Evolutionary conservation across 2,888 invertebrate genomes (phyloP).

Genomic region (Drosophila kuntzei): DNA sequence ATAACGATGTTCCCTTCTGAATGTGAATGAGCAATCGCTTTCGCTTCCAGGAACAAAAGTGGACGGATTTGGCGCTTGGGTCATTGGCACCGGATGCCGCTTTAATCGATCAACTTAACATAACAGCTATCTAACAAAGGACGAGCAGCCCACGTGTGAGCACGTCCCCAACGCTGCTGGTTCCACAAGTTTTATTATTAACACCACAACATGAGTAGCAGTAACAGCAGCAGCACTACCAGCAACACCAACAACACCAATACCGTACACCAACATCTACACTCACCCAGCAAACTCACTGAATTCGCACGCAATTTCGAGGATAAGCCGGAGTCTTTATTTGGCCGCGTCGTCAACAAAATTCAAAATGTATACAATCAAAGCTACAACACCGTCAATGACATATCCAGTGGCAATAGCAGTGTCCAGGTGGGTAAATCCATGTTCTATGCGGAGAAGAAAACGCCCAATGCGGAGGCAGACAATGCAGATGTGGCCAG

Average conservation of each 20-base stretch:
- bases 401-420: constrained; percentile 74
- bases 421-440: constrained; percentile 72
- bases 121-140: constrained; percentile 81
- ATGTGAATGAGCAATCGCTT: background rate
- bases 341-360: constrained; percentile 85
- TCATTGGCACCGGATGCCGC: constrained; percentile 84
- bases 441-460: constrained; percentile 76
- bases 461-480: background rate
- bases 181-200: constrained; percentile 35
- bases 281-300: constrained; percentile 89
- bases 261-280: constrained; percentile 87
- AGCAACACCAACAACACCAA: constrained; percentile 47
- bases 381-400: constrained; percentile 85
- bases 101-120: constrained; percentile 84
- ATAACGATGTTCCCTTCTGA: constrained; percentile 57
- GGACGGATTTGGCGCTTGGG: constrained; percentile 88
- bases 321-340: constrained; percentile 84
- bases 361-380: constrained; percentile 85
- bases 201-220: constrained; percentile 59
- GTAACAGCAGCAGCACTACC: constrained; percentile 29
- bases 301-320: constrained; percentile 89
- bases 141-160: constrained; percentile 39
- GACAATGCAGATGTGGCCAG: constrained; percentile 15
- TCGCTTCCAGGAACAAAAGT: constrained; percentile 88
- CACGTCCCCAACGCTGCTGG: constrained; percentile 52